phyloP scores from a whole-genome alignment of 2,797 vertebrate genomes.

The Gymnothorax reevesii region DNA sequence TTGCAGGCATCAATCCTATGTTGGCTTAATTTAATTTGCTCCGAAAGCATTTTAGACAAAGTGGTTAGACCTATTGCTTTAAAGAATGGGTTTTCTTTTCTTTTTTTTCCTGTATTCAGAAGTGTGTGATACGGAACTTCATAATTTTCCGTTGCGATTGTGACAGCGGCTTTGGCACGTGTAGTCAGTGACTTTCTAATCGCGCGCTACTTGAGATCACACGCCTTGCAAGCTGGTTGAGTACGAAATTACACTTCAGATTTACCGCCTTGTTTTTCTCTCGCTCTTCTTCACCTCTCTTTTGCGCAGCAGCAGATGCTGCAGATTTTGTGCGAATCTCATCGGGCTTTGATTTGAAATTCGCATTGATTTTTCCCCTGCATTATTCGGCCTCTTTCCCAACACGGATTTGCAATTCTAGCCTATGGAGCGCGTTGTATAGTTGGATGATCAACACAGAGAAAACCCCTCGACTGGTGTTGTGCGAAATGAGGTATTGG shows the following conservation, averaged over 20 bases:
- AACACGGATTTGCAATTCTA: neutral
- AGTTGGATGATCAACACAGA: neutral
- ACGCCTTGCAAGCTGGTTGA: too few species aligned
- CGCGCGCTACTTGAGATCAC: too few species aligned
- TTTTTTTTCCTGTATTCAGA: too few species aligned
- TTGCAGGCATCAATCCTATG: neutral
- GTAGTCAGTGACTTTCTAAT: too few species aligned
- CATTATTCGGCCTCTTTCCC: neutral
- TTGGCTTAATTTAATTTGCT: neutral
- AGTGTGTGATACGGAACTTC: too few species aligned
- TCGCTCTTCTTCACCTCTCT: too few species aligned
- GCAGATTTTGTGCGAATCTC: too few species aligned
- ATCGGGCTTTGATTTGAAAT: neutral
- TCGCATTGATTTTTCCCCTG: neutral
- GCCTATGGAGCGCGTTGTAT: neutral
- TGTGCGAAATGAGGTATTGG: neutral
- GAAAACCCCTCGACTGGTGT: neutral
- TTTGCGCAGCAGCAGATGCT: neutral
- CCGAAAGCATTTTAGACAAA: neutral
- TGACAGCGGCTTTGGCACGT: too few species aligned
- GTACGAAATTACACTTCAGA: too few species aligned
- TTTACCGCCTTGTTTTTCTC: too few species aligned
- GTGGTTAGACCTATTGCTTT: neutral
- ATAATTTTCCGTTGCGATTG: too few species aligned
- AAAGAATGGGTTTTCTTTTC: too few species aligned